Evolutionary conservation across 2,797 vertebrate genomes (phyloP).

Genomic region (Toxotes lorentzi): DNA sequence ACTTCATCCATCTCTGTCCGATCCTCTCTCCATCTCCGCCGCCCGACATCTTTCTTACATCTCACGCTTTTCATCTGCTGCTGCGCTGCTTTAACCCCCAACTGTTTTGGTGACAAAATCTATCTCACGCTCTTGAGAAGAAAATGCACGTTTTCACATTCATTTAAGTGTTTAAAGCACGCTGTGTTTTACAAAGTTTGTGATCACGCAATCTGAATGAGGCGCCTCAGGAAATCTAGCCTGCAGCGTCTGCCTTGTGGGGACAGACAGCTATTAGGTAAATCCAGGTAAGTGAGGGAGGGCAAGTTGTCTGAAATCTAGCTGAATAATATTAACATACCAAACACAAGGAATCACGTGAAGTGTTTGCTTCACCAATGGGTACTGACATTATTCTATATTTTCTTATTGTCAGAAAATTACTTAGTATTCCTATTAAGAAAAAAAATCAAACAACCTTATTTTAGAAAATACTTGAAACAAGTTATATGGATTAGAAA

Average conservation of each 20-base stretch:
- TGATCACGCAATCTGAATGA: conserved; percentile 56
- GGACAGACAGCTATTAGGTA: conserved; percentile 42
- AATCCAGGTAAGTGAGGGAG: conserved; percentile 49
- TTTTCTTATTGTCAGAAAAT: conserved; percentile 4
- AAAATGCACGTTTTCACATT: conserved; percentile 32
- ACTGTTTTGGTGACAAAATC: conserved; percentile 38
- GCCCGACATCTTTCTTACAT: conserved; percentile 59
- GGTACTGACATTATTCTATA: neutral
- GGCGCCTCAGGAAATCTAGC: conserved; percentile 55
- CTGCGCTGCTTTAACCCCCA: conserved; percentile 41
- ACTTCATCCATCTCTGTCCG: conserved; percentile 75
- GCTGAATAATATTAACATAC: conserved; percentile 28
- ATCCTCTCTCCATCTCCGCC: conserved; percentile 46
- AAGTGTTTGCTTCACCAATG: conserved; percentile 30
- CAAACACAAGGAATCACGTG: conserved; percentile 2
- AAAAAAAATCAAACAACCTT: neutral
- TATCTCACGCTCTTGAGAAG: conserved; percentile 21
- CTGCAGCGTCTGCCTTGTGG: conserved; percentile 52
- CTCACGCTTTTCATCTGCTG: conserved; percentile 57
- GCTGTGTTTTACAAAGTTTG: conserved; percentile 35
- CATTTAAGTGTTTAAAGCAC: conserved; percentile 38
- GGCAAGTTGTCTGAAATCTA: conserved; percentile 20
- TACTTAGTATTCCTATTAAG: no score
- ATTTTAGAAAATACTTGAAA: neutral
- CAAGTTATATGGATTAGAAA: neutral